Evolutionary conservation across 2,113 vertebrate genomes (phyloP).

Genomic region (Syngnathoides biaculeatus): DNA sequence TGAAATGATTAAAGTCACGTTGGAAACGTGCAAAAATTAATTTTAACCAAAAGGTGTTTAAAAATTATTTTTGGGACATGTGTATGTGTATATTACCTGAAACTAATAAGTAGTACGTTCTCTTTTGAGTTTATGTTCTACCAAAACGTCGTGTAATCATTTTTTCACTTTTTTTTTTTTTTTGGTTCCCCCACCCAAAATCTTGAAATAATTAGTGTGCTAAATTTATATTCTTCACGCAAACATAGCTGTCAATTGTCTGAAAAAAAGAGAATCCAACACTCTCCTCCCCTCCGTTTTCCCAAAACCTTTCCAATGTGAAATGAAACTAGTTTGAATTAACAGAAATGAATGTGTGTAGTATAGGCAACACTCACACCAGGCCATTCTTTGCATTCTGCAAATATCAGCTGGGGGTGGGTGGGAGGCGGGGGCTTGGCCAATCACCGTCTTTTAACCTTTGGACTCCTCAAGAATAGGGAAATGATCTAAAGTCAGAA

Average conservation of each 20-base stretch:
- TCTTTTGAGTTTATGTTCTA: not conserved
- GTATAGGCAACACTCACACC: slow-evolving; percentile 16
- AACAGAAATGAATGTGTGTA: slow-evolving; percentile 26
- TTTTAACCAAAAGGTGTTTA: not conserved
- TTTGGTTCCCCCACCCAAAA: too few species aligned
- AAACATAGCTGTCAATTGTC: not conserved
- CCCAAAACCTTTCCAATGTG: slow-evolving; percentile 37
- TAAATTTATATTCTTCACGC: slow-evolving; percentile 4
- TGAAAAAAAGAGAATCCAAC: too few species aligned
- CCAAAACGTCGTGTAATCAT: not conserved
- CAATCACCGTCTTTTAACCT: slow-evolving; percentile 61
- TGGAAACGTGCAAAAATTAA: not conserved
- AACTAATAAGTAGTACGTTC: not conserved
- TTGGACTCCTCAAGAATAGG: slow-evolving; percentile 57
- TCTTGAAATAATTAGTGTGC: slow-evolving; percentile 22
- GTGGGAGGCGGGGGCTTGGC: slow-evolving; percentile 23
- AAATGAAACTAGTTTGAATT: slow-evolving; percentile 30
- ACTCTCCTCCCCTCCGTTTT: too few species aligned
- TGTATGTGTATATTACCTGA: not conserved
- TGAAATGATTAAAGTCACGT: not conserved
- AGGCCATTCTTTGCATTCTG: slow-evolving; percentile 53
- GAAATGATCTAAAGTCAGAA: slow-evolving; percentile 41
- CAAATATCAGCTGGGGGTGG: slow-evolving; percentile 45
- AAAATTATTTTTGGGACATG: not conserved
- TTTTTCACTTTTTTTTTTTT: not conserved